phyloP scores from a whole-genome alignment of 2,797 vertebrate species.

The Gymnodraco acuticeps region DNA sequence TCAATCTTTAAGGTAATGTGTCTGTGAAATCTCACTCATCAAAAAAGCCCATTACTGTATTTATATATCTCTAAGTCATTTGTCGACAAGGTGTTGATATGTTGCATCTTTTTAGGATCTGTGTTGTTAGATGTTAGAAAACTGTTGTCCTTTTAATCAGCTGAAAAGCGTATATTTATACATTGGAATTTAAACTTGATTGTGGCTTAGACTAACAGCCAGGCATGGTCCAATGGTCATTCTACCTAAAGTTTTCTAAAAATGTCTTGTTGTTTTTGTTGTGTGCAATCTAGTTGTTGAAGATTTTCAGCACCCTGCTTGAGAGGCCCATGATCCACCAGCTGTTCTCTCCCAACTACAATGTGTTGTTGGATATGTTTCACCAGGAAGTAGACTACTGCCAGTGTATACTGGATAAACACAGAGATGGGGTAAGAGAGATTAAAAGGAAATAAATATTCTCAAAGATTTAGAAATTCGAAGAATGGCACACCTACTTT shows the following conservation, averaged over 20 bases:
- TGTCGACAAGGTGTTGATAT: not conserved
- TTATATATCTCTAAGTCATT: not conserved
- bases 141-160: not conserved
- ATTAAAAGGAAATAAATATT: not conserved
- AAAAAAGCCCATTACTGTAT: not conserved
- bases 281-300: constrained; percentile 74
- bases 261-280: constrained; percentile 3
- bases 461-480: not conserved
- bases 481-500: not conserved
- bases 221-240: not conserved
- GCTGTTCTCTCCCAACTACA: constrained; percentile 83
- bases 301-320: constrained; percentile 83
- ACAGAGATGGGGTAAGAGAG: constrained; percentile 79
- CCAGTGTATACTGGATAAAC: constrained; percentile 81
- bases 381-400: constrained; percentile 83
- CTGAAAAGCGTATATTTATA: not conserved
- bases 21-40: not conserved
- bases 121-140: not conserved
- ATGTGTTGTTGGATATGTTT: constrained; percentile 81
- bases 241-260: not conserved
- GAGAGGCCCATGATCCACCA: constrained; percentile 81
- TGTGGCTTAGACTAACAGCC: not conserved
- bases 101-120: not conserved
- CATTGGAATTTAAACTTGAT: not conserved
- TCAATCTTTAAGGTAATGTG: constrained; percentile 84